Evolutionary conservation across 1,140 invertebrate species (phyloP).

Genomic region (Gonioctena quinquepunctata): DNA sequence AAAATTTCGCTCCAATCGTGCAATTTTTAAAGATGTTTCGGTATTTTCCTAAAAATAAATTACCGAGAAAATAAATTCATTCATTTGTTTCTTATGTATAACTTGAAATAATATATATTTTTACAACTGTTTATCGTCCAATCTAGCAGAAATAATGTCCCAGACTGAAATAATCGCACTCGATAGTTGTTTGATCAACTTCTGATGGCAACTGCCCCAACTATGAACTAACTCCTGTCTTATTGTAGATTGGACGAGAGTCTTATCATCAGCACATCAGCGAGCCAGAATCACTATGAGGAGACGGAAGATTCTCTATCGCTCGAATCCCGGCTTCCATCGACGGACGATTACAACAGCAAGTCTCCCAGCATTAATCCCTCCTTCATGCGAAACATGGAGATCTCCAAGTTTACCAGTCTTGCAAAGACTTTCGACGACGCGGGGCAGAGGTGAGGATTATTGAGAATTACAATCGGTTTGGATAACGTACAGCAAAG

Average conservation of each 20-base stretch:
- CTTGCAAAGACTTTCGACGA: constrained; percentile 35
- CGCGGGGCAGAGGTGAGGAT: constrained; percentile 8
- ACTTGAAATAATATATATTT: no score
- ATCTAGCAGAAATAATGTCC: no score
- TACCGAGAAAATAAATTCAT: no score
- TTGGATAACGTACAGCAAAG: neutral
- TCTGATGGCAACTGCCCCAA: neutral
- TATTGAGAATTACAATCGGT: neutral
- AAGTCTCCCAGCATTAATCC: constrained; percentile 45
- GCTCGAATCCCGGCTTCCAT: constrained; percentile 27
- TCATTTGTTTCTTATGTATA: no score
- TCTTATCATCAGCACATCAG: constrained; percentile 37
- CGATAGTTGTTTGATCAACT: no score
- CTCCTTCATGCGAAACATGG: constrained; percentile 54
- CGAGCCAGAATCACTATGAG: constrained; percentile 28
- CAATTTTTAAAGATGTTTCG: no score
- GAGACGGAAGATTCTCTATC: constrained; percentile 38
- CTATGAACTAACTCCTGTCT: neutral
- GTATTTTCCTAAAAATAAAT: no score
- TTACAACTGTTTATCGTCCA: no score
- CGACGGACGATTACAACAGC: constrained; percentile 29
- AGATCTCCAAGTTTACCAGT: constrained; percentile 49
- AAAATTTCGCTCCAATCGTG: no score
- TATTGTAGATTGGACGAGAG: constrained; percentile 65
- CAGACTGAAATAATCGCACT: no score